phyloP scores from a whole-genome alignment of 2,888 invertebrate species.

The Pasiphila rectangulata region DNA sequence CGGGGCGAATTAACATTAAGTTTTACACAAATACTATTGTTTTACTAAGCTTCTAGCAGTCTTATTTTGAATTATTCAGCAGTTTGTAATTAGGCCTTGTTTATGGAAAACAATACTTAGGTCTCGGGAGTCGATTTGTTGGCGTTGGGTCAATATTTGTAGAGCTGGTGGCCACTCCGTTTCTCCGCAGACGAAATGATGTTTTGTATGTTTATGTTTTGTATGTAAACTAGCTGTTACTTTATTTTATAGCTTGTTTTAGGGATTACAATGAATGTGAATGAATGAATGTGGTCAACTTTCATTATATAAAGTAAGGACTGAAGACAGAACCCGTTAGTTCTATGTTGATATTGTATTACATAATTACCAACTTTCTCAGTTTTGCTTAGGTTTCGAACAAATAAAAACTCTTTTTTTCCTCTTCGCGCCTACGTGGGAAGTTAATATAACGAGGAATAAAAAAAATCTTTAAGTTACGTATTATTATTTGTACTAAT shows the following conservation, averaged over 20 bases:
- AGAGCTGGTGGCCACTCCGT: conserved; percentile 30
- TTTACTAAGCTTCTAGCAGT: conserved; percentile 16
- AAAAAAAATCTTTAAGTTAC: too few relatives aligned
- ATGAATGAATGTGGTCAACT: neutral
- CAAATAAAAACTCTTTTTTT: too few relatives aligned
- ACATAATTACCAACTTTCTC: too few relatives aligned
- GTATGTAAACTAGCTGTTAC: neutral
- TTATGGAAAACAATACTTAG: conserved; percentile 40
- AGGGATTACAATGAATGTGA: neutral
- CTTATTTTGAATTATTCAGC: conserved; percentile 39
- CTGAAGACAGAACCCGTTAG: too few relatives aligned
- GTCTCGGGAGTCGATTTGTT: conserved; percentile 39
- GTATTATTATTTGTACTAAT: too few relatives aligned
- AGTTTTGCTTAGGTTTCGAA: too few relatives aligned
- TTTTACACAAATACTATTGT: conserved; percentile 20
- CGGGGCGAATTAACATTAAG: conserved; percentile 24
- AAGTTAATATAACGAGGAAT: too few relatives aligned
- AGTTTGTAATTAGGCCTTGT: conserved; percentile 39
- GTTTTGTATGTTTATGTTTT: conserved; percentile 32
- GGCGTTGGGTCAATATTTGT: conserved; percentile 42
- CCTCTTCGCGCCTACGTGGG: too few relatives aligned
- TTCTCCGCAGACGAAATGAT: conserved; percentile 28
- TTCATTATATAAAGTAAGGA: too few relatives aligned
- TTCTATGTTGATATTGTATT: too few relatives aligned
- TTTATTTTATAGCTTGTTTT: conserved; percentile 8